Percentiles rank a stretch among this genome's conserved stretches.
Evolutionary conservation across 2,797 vertebrate genomes (phyloP).

Genomic region (Babyrousa celebensis): DNA sequence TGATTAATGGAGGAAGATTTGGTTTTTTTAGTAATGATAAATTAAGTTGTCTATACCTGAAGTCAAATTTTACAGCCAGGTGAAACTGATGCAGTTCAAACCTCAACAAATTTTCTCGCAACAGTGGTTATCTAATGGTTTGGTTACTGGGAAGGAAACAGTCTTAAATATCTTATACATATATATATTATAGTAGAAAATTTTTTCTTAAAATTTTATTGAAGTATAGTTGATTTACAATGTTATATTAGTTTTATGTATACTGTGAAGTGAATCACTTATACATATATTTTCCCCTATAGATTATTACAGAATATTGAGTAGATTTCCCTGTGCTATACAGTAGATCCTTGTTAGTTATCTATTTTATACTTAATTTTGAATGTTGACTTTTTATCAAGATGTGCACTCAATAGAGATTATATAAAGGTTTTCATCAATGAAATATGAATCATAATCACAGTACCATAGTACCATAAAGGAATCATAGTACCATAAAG

Average conservation of each 20-base stretch:
- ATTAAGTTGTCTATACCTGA: neutral
- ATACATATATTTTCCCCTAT: too few species aligned
- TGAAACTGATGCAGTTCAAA: neutral
- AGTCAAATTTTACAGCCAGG: neutral
- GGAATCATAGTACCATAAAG: constrained; percentile 17
- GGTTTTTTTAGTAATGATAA: neutral
- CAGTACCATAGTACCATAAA: constrained; percentile 40
- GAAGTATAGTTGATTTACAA: too few species aligned
- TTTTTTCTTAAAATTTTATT: too few species aligned
- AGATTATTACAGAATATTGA: too few species aligned
- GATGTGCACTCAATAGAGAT: neutral
- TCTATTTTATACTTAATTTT: neutral
- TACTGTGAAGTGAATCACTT: too few species aligned
- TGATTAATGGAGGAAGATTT: neutral
- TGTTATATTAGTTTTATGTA: too few species aligned
- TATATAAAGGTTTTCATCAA: neutral
- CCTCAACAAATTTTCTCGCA: neutral
- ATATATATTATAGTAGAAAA: neutral
- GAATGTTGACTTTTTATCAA: neutral
- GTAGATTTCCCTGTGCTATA: too few species aligned
- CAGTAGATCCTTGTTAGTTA: too few species aligned
- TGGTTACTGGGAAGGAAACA: neutral
- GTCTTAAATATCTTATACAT: neutral
- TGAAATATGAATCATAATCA: constrained; percentile 34
- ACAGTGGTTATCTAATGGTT: neutral